These are phyloP conservation scores for Seriola rivoliana DNA, from an alignment of 2,113 vertebrate species.

Conservation along the genomic window DNA sequence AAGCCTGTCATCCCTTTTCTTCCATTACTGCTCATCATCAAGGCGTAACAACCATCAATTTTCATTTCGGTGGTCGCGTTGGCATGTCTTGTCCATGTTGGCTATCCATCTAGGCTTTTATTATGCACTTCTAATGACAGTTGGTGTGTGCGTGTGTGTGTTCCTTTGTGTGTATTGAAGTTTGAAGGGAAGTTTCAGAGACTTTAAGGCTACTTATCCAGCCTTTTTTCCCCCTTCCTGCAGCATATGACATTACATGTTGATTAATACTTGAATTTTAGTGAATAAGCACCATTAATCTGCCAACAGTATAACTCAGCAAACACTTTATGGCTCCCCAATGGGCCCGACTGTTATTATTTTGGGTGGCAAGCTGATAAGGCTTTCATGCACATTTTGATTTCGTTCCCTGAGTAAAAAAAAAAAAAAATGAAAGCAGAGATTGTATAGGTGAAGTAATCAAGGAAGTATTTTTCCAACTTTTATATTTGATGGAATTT, in stretches of 20 bases:
- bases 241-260: constrained; percentile 29
- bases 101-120: constrained; percentile 49
- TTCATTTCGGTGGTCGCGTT: constrained; percentile 36
- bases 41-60: constrained; percentile 60
- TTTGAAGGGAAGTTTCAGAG: constrained; percentile 16
- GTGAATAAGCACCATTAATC: constrained; percentile 48
- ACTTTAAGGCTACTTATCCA: constrained; percentile 4
- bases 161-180: constrained; percentile 8
- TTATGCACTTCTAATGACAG: constrained; percentile 36
- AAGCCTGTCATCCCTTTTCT: constrained; percentile 48
- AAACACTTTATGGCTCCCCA: constrained; percentile 35
- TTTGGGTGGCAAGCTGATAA: constrained; percentile 30
- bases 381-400: constrained; percentile 33
- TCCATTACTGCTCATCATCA: constrained; percentile 71
- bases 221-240: background rate
- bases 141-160: constrained; percentile 14
- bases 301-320: constrained; percentile 40
- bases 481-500: constrained; percentile 43
- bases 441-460: background rate
- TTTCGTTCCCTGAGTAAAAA: constrained; percentile 31
- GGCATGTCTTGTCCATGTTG: constrained; percentile 44
- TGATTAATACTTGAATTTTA: constrained; percentile 45
- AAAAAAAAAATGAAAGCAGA: constrained; percentile 21
- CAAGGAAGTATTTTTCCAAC: constrained; percentile 16
- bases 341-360: constrained; percentile 33